Evolutionary conservation across 2,113 vertebrate genomes (phyloP).

Genomic region (Capreolus pygargus): DNA sequence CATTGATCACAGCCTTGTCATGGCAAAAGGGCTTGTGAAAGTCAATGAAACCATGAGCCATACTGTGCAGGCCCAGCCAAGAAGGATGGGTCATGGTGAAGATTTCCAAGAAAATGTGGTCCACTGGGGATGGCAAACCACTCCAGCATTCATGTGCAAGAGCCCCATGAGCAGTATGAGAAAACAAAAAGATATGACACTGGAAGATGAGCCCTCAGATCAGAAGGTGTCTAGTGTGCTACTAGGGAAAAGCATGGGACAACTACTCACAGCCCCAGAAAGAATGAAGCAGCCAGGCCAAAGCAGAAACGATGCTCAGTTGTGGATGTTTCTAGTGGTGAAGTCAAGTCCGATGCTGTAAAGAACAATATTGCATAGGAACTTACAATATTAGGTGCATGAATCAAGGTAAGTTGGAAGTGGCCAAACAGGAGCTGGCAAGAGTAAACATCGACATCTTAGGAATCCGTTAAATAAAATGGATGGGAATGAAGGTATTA

Average conservation of each 20-base stretch:
- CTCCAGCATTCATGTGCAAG: background rate
- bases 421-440: background rate
- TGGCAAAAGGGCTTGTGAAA: background rate
- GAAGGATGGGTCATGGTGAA: background rate
- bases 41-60: background rate
- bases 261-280: background rate
- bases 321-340: background rate
- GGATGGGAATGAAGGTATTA: background rate
- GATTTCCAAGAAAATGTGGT: background rate
- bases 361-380: background rate
- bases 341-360: background rate
- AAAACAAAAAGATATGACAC: background rate
- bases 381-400: background rate
- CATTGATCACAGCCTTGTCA: rapidly evolving
- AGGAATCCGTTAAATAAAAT: background rate
- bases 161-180: background rate
- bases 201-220: background rate
- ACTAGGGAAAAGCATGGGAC: rapidly evolving
- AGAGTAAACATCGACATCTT: background rate
- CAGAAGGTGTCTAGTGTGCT: background rate
- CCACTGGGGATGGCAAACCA: background rate
- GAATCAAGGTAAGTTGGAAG: background rate
- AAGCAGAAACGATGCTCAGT: background rate
- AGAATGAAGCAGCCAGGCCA: background rate
- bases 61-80: background rate